phyloP scores from a whole-genome alignment of 2,113 vertebrate genomes.

The Mugil cephalus region DNA sequence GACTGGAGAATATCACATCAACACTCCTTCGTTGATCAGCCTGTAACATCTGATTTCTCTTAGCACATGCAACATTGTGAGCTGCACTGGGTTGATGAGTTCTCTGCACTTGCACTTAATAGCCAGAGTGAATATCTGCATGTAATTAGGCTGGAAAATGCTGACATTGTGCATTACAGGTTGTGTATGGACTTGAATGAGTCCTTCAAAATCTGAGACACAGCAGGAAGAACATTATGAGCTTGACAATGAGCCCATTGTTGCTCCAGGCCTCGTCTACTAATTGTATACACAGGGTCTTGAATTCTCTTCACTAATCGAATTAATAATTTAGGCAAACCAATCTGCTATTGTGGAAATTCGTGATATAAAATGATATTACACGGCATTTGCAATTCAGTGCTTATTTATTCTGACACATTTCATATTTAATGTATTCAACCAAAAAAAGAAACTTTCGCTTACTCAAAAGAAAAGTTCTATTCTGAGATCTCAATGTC shows the following conservation, averaged over 20 bases:
- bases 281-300: neutral
- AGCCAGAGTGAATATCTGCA: slow-evolving; percentile 1
- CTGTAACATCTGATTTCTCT: neutral
- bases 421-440: no score
- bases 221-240: neutral
- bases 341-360: neutral
- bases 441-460: no score
- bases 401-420: no score
- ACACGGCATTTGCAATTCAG: neutral
- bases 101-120: neutral
- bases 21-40: no score
- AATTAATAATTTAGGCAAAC: neutral
- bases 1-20: no score
- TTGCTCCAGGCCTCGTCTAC: neutral
- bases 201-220: neutral
- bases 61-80: neutral
- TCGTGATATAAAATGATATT: neutral
- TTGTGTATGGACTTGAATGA: neutral
- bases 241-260: neutral
- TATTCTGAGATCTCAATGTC: no score
- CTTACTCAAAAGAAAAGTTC: no score
- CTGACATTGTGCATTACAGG: neutral
- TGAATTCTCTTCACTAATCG: neutral
- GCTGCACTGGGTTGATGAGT: no score
- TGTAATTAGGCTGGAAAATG: neutral